Percentiles rank a stretch among this genome's conserved stretches.
Conservation (phyloP, 1,140 invertebrate species). For the Halictus rubicundus region DNA sequence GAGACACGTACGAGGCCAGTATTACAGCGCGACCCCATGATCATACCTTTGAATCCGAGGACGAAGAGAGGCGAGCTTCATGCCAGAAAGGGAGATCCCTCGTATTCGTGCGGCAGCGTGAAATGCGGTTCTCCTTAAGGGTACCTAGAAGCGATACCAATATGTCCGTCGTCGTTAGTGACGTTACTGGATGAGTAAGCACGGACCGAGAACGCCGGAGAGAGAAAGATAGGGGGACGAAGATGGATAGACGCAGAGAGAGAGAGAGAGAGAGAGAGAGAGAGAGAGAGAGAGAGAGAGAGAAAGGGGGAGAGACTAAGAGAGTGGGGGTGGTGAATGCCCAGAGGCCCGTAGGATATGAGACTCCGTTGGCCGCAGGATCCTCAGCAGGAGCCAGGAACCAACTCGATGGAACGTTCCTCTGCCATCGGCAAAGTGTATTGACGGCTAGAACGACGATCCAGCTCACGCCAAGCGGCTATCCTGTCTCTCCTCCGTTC, state of each 20-base stretch:
- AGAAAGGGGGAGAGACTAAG: background rate
- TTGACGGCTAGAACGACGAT: constrained; percentile 67
- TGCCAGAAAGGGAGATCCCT: constrained; percentile 36
- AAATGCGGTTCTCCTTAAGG: constrained; percentile 57
- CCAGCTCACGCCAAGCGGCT: constrained; percentile 51
- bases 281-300: too few species aligned
- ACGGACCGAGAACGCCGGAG: constrained; percentile 28
- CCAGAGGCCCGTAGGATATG: constrained; percentile 71
- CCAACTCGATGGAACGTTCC: constrained; percentile 62
- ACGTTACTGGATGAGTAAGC: constrained; percentile 63
- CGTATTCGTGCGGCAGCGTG: constrained; percentile 43
- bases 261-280: too few species aligned
- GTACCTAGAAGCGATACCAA: constrained; percentile 51
- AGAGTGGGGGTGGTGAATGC: constrained; percentile 54
- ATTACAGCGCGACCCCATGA: constrained; percentile 26
- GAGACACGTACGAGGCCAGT: constrained; percentile 11
- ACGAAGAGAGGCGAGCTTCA: constrained; percentile 13
- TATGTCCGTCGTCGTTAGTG: constrained; percentile 67
- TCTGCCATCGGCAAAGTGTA: constrained; percentile 70
- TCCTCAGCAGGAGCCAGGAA: constrained; percentile 57
- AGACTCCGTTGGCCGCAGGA: constrained; percentile 63
- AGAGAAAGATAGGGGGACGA: background rate
- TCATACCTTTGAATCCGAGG: constrained; percentile 37
- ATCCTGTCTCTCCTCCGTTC: constrained; percentile 24
- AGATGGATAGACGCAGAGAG: background rate